Evolutionary conservation across 30 jellyfish, hydroid and myxozoan species (phyloP), one percentile per base, ranked within the genome.

Genomic region (Rhopilema esculentum): DNA sequence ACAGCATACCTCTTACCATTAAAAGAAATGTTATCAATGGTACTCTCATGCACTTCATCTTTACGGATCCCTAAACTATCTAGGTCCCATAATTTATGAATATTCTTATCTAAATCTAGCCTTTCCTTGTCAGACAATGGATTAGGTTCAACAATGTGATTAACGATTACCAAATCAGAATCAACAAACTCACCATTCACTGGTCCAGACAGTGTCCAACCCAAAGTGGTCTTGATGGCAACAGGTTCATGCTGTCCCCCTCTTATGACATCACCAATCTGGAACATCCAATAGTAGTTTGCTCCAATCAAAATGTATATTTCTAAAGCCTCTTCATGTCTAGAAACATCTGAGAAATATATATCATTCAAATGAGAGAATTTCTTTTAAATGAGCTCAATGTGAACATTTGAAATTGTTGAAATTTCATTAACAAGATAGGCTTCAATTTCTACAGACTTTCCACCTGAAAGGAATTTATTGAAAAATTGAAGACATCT

Each of bases 231-330:
- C n/a, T 23, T 16, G 7, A 71, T 66, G 16, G 82, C 82, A 20
- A 71, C 82, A 33, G 66, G 82, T 16, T 71, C 82, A 27, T 27
- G 66, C n/a, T 29, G 82, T 25, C 66, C 82, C 82, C 82, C 82
- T 71, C 49, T 49, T 17, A 7, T 27, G 49, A 8, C 25, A 6
- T 33, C 82, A n/a, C 66, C 82, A 27, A 27, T 66, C 20, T 27
- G 6, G 27, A 71, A 9, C 7, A 27, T 64, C 82, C 66, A 71
- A 24, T 26, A 66, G 66, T 4, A 25, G 33, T 71, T 26, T 17
- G 82, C 25, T 8, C 82, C 82, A 16, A 67, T 23, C 48, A 67
- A 23, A 67, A 67, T 27, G 9, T 67, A 22, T 24, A 67, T 23
- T 4, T 67, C 48, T 22, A 67, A 6, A 9, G 26, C 19, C 26